Percentiles rank a stretch among this genome's conserved stretches.
phyloP scores from a whole-genome alignment of 35 echinoderm and acorn worm genomes.

The Lytechinus variegatus region DNA sequence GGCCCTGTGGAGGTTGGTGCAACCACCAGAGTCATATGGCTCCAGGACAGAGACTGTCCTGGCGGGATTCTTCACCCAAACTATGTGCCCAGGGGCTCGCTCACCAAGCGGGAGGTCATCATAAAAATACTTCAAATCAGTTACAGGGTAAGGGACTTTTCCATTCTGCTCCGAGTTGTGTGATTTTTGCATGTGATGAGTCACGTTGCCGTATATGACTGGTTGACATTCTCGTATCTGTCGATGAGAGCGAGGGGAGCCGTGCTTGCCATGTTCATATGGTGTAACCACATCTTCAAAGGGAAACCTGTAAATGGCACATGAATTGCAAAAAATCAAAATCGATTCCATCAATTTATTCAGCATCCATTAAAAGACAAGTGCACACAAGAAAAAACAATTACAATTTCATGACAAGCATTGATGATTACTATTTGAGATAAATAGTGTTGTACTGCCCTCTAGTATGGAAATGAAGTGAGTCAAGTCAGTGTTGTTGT shows the following conservation, averaged over 20 bases:
- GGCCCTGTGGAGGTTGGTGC: constrained; percentile 46
- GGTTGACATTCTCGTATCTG: constrained; percentile 84
- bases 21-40: constrained; percentile 63
- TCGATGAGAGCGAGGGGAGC: constrained; percentile 75
- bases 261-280: constrained; percentile 64
- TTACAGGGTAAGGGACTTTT: not conserved
- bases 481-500: no score
- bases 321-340: not conserved
- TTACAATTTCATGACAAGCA: not conserved
- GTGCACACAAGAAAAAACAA: not conserved
- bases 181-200: constrained; percentile 65
- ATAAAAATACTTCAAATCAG: not conserved
- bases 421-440: not conserved
- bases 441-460: no score
- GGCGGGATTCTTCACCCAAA: constrained; percentile 67
- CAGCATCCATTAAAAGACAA: not conserved
- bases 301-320: not conserved
- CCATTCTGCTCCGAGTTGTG: constrained; percentile 38
- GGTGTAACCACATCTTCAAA: constrained; percentile 61
- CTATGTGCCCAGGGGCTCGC: constrained; percentile 59
- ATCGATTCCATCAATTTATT: not conserved
- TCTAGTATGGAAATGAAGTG: no score
- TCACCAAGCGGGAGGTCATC: constrained; percentile 7
- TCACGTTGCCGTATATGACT: constrained; percentile 86
- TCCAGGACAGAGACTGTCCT: constrained; percentile 78